phyloP scores from a whole-genome alignment of 2,113 vertebrate genomes.

The Panthera uncia region DNA sequence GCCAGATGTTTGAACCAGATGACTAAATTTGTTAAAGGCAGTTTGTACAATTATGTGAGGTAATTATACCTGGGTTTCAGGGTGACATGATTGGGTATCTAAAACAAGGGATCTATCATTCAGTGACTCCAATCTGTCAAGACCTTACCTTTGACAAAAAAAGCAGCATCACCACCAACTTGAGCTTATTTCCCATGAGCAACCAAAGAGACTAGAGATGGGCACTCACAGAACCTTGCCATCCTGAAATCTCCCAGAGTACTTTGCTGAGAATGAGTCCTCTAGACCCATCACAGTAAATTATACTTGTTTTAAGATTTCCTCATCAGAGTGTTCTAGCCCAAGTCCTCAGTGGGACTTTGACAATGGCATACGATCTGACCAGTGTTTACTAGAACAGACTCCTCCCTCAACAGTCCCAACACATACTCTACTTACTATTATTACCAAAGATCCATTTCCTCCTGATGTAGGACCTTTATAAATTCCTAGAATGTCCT shows the following conservation, averaged over 20 bases:
- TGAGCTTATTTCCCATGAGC: not conserved
- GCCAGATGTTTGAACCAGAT: conserved; percentile 66
- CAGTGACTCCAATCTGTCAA: not conserved
- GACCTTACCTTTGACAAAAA: not conserved
- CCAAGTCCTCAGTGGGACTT: not conserved
- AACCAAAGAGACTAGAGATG: not conserved
- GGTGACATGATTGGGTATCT: not conserved
- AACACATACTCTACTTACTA: not conserved
- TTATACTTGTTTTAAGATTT: not conserved
- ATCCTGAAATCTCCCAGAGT: not conserved
- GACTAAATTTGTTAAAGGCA: conserved; percentile 51
- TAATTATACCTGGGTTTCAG: conserved; percentile 55
- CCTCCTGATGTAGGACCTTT: not conserved
- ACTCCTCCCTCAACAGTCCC: not conserved
- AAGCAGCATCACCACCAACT: not conserved
- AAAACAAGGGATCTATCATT: not conserved
- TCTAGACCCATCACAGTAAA: not conserved
- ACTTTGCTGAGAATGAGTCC: not conserved
- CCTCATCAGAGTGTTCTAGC: not conserved
- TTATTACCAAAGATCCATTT: not conserved
- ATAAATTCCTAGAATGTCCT: conserved; percentile 15
- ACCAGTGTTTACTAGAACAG: not conserved
- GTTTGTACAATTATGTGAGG: conserved; percentile 25
- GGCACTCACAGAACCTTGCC: not conserved
- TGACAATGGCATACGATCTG: not conserved